Evolutionary conservation across 2,113 vertebrate species (phyloP), one percentile per base, ranked within the genome.

Genomic region (Felis chaus): DNA sequence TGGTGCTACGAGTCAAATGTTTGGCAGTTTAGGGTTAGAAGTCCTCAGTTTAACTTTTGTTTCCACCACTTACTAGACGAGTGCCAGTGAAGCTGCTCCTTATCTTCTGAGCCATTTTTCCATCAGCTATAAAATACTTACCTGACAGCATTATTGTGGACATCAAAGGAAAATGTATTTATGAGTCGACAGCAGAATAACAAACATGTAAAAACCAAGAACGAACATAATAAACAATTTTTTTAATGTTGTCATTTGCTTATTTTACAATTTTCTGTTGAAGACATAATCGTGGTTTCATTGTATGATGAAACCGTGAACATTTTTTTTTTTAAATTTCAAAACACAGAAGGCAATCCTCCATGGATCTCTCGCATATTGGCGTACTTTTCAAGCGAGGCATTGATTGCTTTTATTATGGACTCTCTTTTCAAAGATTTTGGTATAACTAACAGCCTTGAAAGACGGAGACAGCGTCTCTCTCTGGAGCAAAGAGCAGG

Each of bases 321-420:
- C 31, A 29, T 65, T 41, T 84, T 78, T 95, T 83, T 82, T 95
- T 21, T 89, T 45, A 36, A 36, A 89, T 73, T 93, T 96, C 27
- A 84, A 39, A 94, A 48, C 11, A 79, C 19, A 65, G 25, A 57
- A 85, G 31, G 61, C 18, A 57, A 45, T 87, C 87, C 25, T 45
- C 63, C 8, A 10, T 11, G 7, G 31, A 3, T 76, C 57, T 65
- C 55, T 71, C 63, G n/a, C 57, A 15, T 74, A 36, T 48, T 29
- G 76, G 15, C 61, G 41, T 7, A 48, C 61, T 25, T 96, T 90
- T 85, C 18, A 18, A 91, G 48, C 36, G 11, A 79, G 29, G 33
- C 8, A 13, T 41, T 29, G 36, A 82, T 79, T 79, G n/a, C 15
- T 13, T 80, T 96, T 81, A 87, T 92, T 45, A 82, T 2, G 25